Conservation (phyloP, 2,113 vertebrate species). For the Prinia subflava region DNA sequence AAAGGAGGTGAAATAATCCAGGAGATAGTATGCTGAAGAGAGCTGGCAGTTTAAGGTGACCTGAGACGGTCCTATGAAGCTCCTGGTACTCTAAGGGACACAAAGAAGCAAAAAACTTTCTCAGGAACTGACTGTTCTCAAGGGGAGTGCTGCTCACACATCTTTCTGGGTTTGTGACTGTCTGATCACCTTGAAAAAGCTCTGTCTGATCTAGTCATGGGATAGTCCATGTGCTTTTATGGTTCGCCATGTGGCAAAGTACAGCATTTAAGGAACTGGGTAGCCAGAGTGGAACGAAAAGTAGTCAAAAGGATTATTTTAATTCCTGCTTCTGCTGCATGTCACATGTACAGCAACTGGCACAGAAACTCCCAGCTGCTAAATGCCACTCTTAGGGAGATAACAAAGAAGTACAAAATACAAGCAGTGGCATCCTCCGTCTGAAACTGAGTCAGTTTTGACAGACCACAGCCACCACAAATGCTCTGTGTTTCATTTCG, state of each 20-base stretch:
- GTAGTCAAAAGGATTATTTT: background rate
- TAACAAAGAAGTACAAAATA: background rate
- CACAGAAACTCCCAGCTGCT: background rate
- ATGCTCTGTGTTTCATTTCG: background rate
- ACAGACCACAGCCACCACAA: background rate
- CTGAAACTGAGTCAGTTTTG: accelerated
- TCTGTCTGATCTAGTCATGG: background rate
- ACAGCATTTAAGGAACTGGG: background rate
- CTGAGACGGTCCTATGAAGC: background rate
- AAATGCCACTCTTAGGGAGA: background rate
- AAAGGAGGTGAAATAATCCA: background rate
- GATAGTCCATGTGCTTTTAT: background rate
- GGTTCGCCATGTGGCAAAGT: background rate
- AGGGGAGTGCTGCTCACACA: background rate
- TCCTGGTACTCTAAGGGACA: background rate
- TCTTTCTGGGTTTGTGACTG: background rate
- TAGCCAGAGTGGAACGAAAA: background rate
- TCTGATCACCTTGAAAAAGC: background rate
- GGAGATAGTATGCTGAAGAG: background rate
- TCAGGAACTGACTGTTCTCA: background rate
- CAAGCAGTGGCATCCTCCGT: background rate
- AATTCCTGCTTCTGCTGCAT: background rate
- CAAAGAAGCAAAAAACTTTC: background rate
- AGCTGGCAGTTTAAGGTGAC: background rate
- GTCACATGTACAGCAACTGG: background rate